Evolutionary conservation across 2,888 invertebrate genomes (phyloP), one percentile per base, ranked within the genome.

Genomic region (Sarcophaga carnaria): DNA sequence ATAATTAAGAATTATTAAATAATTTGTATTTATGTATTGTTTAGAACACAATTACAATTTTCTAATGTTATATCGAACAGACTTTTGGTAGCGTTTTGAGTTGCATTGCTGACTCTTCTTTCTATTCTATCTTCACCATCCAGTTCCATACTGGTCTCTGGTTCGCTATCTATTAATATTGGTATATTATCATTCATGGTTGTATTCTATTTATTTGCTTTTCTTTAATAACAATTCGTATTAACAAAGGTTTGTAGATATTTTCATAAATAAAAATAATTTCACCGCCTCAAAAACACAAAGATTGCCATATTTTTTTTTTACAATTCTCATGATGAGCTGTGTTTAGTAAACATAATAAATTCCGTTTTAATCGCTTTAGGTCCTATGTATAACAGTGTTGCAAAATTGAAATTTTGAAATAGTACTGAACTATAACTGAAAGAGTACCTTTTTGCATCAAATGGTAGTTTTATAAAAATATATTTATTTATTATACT

Each of bases 21-120:
- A 59, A 47, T 67, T 47, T 45, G 1, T 64, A 62, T 14, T 22
- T 60, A 37, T 20, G 14, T 14, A 12, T 54, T 14, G 17, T 54
- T 54, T 54, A n/a, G 20, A 80, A 11, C n/a, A 45, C 71, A 14
- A 54, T 89, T 78, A 91, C 91, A 75, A 22, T 90, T 89, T 4
- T 83, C 85, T 20, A 90, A 67, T 62, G 90, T 88, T 59, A 91
- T 86, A 49, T 91, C 89, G 27, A 91, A 91, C 5, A 91, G 85
- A 47, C 89, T 90, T 74, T 87, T 89, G 4, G 89, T 89, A 0
- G 71, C 70, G 67, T 86, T 89, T 11, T 60, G n/a, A 1, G 49
- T 72, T 2, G 80, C 77, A 11, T 75, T 70, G n/a, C 22, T 47
- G 14, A 70, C 27, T 63, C 59, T 71, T 64, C 49, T 22, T 22